Evolutionary conservation across 2,888 invertebrate species (phyloP), one percentile per base, ranked within the genome.

Genomic region (Alviniconcha strummeri): DNA sequence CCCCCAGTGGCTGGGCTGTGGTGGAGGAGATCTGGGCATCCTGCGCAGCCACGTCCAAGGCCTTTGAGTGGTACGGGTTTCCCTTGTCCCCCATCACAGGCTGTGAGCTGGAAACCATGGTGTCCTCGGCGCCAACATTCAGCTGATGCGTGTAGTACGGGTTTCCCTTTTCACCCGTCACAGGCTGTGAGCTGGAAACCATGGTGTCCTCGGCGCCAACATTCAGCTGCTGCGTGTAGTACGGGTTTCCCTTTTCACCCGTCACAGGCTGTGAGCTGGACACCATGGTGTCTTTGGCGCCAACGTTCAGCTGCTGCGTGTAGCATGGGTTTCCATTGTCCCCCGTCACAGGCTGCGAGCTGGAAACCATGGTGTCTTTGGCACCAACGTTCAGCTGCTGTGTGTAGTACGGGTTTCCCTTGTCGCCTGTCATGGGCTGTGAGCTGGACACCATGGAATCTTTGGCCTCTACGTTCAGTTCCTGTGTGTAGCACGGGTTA

Each of bases 101-200:
- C 54, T 79, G 72, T 5, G 56, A 60, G 17, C 19, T 60, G 57
- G 80, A 69, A 13, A 79, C 60, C 17, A 81, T 52, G 15, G 69
- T n/a, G 36, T 57, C 69, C 15, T 84, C 76, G 17, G 55, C 84
- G 36, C 19, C 19, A 13, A 71, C 54, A 67, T 85, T 80, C 15
- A 85, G 71, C 72, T 83, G 77, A 71, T 77, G 57, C 4, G 82
- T 76, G 82, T 82, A 80, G 67, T 72, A 60, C 17, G 67, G 52
- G 80, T 85, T 85, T n/a, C 84, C 85, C 4, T 55, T 71, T 77
- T 81, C 85, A 15, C 85, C 85, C 5, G 76, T 82, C 15, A 71
- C 75, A 5, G 64, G 52, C 60, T 79, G 78, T 8, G 17, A 19
- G 5, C 17, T 57, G 13, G 80, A 57, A 5, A 55, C 52, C 11